Conservation (phyloP, 2,888 invertebrate species). For the Melipona bicolor region DNA sequence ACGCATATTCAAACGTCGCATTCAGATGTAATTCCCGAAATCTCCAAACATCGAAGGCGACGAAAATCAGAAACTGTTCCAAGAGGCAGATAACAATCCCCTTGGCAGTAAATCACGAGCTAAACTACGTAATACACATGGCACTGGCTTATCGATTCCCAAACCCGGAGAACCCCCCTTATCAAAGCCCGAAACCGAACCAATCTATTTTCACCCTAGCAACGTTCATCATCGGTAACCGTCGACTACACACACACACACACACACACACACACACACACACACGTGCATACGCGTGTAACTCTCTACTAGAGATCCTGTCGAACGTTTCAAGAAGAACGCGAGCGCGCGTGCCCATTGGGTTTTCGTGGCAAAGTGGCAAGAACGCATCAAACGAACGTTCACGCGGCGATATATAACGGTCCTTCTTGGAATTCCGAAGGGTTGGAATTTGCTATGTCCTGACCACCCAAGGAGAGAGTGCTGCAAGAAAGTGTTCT, state of each 20-base stretch:
- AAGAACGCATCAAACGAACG: constrained; percentile 19
- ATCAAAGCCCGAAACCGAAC: constrained; percentile 5
- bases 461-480: constrained; percentile 78
- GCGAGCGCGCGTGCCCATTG: constrained; percentile 1
- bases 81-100: too few relatives aligned
- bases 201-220: background rate
- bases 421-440: constrained; percentile 70
- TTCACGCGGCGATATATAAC: constrained; percentile 57
- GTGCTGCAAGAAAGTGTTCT: constrained; percentile 22
- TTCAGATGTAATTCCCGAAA: background rate
- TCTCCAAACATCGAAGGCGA: background rate
- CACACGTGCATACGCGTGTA: too few relatives aligned
- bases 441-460: constrained; percentile 77
- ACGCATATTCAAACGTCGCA: too few relatives aligned
- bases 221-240: background rate
- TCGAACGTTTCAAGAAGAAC: background rate
- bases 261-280: too few relatives aligned
- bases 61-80: background rate
- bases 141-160: background rate
- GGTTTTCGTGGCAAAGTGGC: constrained; percentile 25
- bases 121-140: background rate
- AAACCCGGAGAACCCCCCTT: background rate
- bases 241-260: too few relatives aligned
- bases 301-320: too few relatives aligned
- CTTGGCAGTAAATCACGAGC: background rate